A percentile compares a stretch with the other conserved stretches of the same genome.
Evolutionary conservation across 2,113 vertebrate genomes (phyloP).

Genomic region (Rhabdornis inornatus): DNA sequence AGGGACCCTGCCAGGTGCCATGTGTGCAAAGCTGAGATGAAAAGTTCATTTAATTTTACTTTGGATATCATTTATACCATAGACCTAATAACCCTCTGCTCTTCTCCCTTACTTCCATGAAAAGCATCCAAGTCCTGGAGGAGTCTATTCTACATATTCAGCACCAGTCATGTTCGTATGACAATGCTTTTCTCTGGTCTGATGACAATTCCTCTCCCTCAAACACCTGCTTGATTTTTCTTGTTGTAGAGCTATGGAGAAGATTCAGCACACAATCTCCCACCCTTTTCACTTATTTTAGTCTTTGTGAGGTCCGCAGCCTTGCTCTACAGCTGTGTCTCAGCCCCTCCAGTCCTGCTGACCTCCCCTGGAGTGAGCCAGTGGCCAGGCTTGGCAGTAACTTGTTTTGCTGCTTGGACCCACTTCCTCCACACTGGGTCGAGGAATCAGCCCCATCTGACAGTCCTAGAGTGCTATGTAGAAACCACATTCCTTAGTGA

Average conservation of each 20-base stretch:
- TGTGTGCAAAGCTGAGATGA: background rate
- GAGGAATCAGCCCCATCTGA: background rate
- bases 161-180: background rate
- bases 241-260: background rate
- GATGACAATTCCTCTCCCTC: background rate
- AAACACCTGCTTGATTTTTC: background rate
- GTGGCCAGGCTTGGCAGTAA: background rate
- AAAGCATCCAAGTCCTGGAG: background rate
- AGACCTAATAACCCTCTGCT: background rate
- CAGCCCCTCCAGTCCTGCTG: background rate
- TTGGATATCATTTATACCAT: background rate
- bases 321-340: background rate
- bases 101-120: background rate
- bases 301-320: background rate
- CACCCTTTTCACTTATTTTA: background rate
- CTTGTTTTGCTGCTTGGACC: background rate
- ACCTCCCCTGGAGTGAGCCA: background rate
- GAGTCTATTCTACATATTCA: background rate
- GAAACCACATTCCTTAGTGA: background rate
- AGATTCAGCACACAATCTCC: background rate
- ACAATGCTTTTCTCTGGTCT: background rate
- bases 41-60: background rate
- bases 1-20: background rate
- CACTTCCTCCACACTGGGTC: background rate
- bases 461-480: background rate